Conservation (phyloP, 2,888 invertebrate genomes). For the Apamea epomidion region DNA sequence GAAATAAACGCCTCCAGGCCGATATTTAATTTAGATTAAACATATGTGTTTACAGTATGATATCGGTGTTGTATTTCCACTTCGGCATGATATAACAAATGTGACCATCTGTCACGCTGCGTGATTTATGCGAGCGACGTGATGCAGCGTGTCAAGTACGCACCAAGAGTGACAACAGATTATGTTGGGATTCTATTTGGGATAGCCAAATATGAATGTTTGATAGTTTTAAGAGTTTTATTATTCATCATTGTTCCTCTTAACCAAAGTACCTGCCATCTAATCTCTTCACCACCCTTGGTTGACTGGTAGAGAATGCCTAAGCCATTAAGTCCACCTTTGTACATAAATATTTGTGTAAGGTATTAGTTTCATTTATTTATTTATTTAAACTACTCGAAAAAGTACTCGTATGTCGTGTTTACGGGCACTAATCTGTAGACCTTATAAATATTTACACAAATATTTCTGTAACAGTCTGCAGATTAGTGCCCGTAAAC, state of each 20-base stretch:
- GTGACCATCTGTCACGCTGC: conserved; percentile 42
- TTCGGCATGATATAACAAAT: conserved; percentile 46
- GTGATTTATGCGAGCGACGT: conserved; percentile 46
- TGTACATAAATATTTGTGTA: too few species aligned
- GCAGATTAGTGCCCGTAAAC: background rate
- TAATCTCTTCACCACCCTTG: too few species aligned
- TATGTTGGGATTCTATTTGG: conserved; percentile 30
- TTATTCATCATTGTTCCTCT: too few species aligned
- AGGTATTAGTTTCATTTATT: too few species aligned
- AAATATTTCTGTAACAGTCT: background rate
- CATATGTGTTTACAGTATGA: conserved; percentile 28
- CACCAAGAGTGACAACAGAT: conserved; percentile 42
- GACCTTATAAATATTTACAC: too few species aligned
- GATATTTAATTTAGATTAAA: conserved; percentile 56
- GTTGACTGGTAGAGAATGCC: too few species aligned
- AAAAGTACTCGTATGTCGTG: too few species aligned
- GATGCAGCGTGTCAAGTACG: conserved; percentile 44
- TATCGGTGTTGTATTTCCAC: conserved; percentile 26
- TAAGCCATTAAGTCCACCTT: too few species aligned
- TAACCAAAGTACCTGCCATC: too few species aligned
- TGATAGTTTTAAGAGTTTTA: too few species aligned
- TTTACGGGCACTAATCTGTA: too few species aligned
- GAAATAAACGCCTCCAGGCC: conserved; percentile 37
- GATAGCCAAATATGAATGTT: conserved; percentile 7
- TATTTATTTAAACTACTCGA: too few species aligned